phyloP scores from a whole-genome alignment of 2,797 vertebrate genomes.

The Coreius guichenoti region DNA sequence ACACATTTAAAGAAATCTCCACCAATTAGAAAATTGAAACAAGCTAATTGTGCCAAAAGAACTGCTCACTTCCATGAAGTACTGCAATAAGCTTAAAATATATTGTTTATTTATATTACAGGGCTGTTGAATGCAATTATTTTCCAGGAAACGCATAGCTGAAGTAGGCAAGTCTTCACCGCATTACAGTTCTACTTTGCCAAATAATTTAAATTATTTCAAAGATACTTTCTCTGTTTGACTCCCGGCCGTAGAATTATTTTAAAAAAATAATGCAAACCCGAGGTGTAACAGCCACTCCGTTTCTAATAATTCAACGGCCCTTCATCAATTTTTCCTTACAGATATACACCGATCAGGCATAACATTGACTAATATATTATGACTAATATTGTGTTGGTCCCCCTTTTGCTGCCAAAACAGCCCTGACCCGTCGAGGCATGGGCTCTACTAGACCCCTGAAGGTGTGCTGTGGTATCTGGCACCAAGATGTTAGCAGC shows the following conservation, averaged over 20 bases:
- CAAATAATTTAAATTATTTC: not conserved
- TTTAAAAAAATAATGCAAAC: not conserved
- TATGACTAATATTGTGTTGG: no score
- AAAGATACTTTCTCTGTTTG: not conserved
- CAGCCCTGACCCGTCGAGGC: no score
- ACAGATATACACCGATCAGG: not conserved
- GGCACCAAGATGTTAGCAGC: no score
- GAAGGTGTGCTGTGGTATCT: no score
- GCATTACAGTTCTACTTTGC: not conserved
- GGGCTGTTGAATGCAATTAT: not conserved
- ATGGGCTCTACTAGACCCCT: no score
- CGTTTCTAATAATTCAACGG: not conserved
- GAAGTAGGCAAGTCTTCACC: not conserved
- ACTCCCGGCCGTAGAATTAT: not conserved
- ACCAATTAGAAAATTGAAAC: not conserved
- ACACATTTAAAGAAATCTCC: not conserved
- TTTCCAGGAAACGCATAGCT: not conserved
- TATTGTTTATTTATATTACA: not conserved
- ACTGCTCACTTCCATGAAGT: not conserved
- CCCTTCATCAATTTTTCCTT: not conserved
- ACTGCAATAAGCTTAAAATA: not conserved
- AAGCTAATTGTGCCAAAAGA: not conserved
- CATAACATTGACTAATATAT: no score
- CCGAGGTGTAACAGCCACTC: not conserved
- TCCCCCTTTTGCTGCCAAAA: no score